Conservation (phyloP, 2,888 invertebrate genomes). For the Oscheius sp. region DNA sequence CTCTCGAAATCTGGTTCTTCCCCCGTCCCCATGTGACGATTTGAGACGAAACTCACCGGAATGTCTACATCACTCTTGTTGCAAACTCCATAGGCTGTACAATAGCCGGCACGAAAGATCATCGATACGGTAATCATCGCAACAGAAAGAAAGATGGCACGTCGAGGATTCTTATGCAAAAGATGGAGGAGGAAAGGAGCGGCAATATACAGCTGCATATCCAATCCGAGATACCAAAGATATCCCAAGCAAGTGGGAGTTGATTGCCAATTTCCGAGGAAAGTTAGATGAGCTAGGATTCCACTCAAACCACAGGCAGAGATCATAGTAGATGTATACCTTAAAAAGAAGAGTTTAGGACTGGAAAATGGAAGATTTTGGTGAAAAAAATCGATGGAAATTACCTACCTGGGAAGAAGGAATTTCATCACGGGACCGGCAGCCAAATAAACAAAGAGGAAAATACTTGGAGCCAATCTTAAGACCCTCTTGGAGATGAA, state of each 20-base stretch:
- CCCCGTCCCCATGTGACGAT: neutral
- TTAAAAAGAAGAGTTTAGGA: slow-evolving; percentile 26
- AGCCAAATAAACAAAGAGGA: slow-evolving; percentile 62
- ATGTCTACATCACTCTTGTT: slow-evolving; percentile 69
- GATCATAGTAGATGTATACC: slow-evolving; percentile 63
- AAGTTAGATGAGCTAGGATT: slow-evolving; percentile 57
- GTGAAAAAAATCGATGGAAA: neutral
- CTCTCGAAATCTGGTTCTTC: slow-evolving; percentile 2
- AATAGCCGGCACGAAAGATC: slow-evolving; percentile 58
- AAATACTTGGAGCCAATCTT: slow-evolving; percentile 62
- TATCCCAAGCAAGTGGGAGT: slow-evolving; percentile 68
- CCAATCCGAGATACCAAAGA: slow-evolving; percentile 67
- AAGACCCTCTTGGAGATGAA: slow-evolving; percentile 59
- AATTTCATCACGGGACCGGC: slow-evolving; percentile 56
- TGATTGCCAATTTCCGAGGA: slow-evolving; percentile 62
- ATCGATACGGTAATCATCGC: slow-evolving; percentile 44
- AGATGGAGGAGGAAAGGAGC: slow-evolving; percentile 63
- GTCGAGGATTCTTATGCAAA: slow-evolving; percentile 44
- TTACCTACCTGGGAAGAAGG: slow-evolving; percentile 48
- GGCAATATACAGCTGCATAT: slow-evolving; percentile 65
- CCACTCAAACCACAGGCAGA: slow-evolving; percentile 58
- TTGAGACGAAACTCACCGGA: slow-evolving; percentile 46
- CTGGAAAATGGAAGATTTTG: neutral
- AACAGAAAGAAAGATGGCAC: slow-evolving; percentile 31
- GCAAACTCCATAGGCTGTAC: slow-evolving; percentile 61